A percentile compares a stretch with the other conserved stretches of the same genome.
Evolutionary conservation across 1,140 invertebrate species (phyloP).

Genomic region (Apis cerana): DNA sequence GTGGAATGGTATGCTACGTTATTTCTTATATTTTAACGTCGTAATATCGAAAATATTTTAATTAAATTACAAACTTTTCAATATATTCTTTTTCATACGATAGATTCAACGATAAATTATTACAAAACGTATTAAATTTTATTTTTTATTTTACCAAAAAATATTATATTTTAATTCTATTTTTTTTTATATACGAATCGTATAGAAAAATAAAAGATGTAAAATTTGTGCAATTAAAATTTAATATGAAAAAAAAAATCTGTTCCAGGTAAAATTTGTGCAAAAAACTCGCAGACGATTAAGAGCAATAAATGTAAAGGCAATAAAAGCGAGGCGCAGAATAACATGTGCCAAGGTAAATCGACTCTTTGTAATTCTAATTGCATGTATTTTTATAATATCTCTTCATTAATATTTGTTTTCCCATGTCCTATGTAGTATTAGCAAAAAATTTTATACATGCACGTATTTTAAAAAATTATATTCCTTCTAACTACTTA

Average conservation of each 20-base stretch:
- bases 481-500: background rate
- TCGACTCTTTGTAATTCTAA: background rate
- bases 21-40: no score
- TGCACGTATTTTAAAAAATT: background rate
- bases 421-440: background rate
- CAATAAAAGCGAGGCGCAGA: conserved; percentile 6
- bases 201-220: no score
- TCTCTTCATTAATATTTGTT: background rate
- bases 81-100: no score
- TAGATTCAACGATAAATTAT: no score
- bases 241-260: no score
- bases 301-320: conserved; percentile 76
- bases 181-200: no score
- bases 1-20: conserved; percentile 76
- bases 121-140: no score
- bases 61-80: no score
- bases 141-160: no score
- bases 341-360: conserved; percentile 35
- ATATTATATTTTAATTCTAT: no score
- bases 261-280: conserved; percentile 77
- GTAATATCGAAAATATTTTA: no score
- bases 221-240: no score
- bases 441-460: background rate
- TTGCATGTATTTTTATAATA: background rate
- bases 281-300: conserved; percentile 80